Conservation (phyloP, 2,888 invertebrate species). For the Diadegma fenestrale region DNA sequence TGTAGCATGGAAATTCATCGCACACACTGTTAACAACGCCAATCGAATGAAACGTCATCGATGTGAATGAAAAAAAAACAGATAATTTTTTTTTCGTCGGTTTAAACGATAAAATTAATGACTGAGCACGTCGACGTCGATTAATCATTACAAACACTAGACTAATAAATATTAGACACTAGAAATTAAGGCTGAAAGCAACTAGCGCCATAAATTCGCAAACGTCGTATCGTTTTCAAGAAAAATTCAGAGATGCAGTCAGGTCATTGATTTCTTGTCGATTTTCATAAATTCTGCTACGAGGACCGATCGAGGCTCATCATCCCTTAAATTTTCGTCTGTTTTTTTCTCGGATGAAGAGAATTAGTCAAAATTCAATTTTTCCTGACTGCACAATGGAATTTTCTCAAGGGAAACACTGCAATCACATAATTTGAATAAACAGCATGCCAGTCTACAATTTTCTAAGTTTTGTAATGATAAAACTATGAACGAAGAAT, state of each 20-base stretch:
- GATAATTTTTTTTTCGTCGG: conserved; percentile 17
- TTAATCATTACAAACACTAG: conserved; percentile 5
- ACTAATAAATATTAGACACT: conserved; percentile 40
- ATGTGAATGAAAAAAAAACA: conserved; percentile 22
- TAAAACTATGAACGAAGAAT: conserved; percentile 42
- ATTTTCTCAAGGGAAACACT: conserved; percentile 13
- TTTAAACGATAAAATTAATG: conserved; percentile 25
- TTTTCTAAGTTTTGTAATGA: conserved; percentile 30
- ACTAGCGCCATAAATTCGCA: conserved; percentile 33
- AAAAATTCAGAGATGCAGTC: conserved; percentile 26
- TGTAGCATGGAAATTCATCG: conserved; percentile 52
- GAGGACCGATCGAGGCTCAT: background rate
- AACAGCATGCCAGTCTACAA: conserved; percentile 60
- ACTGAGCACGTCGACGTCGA: conserved; percentile 3
- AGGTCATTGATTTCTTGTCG: background rate
- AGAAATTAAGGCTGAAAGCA: conserved; percentile 37
- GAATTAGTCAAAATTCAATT: background rate
- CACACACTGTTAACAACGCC: conserved; percentile 57
- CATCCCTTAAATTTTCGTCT: background rate
- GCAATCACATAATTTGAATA: conserved; percentile 39
- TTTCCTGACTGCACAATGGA: conserved; percentile 3
- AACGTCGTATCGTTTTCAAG: background rate
- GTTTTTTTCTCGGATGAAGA: background rate
- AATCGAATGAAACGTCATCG: conserved; percentile 27
- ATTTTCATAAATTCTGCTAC: background rate